Conservation (phyloP, 2,797 vertebrate genomes). For the Capromys pilorides region DNA sequence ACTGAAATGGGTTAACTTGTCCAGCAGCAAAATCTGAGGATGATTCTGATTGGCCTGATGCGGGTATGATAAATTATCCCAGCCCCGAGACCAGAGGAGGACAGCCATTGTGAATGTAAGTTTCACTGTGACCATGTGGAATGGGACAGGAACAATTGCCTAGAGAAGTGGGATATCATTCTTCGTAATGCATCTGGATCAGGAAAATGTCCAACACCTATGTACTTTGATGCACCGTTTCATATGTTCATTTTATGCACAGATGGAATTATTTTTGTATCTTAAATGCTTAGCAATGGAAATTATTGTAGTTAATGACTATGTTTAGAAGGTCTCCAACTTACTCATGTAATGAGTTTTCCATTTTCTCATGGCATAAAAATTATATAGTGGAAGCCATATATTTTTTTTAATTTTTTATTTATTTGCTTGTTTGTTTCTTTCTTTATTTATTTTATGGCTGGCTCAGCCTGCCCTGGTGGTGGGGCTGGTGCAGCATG, state of each 20-base stretch:
- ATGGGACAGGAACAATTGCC: background rate
- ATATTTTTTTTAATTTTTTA: too few relatives aligned
- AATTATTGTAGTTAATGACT: conserved; percentile 38
- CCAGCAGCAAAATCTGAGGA: background rate
- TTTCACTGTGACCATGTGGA: background rate
- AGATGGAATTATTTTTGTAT: background rate
- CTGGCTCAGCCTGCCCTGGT: too few relatives aligned
- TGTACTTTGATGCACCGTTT: background rate
- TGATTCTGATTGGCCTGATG: background rate
- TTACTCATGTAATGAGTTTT: background rate
- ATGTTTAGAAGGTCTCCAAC: background rate
- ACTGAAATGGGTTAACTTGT: background rate
- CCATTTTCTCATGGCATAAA: background rate
- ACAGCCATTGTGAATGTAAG: background rate
- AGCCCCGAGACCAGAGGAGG: background rate
- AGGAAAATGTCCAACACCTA: background rate
- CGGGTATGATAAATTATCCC: background rate
- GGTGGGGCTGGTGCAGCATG: too few relatives aligned
- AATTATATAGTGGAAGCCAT: background rate
- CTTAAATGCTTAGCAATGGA: conserved; percentile 16
- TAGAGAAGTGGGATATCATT: background rate
- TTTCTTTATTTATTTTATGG: too few relatives aligned
- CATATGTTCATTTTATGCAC: conserved; percentile 14
- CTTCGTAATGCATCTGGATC: background rate
- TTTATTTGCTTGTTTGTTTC: too few relatives aligned